A percentile compares a stretch with the other conserved stretches of the same genome.
Evolutionary conservation across 2,888 invertebrate species (phyloP).

Genomic region (Caenorhabditis uteleia): DNA sequence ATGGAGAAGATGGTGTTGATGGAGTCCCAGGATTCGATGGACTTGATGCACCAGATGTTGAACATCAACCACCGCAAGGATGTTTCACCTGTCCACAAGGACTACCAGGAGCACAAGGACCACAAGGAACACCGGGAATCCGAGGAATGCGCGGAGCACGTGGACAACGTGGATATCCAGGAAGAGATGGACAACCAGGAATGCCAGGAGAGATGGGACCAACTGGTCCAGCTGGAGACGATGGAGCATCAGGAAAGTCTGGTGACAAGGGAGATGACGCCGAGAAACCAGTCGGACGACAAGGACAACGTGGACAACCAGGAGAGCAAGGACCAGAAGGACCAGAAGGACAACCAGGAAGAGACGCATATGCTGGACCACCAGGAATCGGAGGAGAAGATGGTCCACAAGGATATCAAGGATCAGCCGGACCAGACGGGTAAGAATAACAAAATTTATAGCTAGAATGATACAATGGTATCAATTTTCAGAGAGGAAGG

Average conservation of each 20-base stretch:
- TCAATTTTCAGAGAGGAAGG: slow-evolving; percentile 34
- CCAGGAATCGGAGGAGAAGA: slow-evolving; percentile 55
- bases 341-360: slow-evolving; percentile 40
- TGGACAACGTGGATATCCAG: slow-evolving; percentile 54
- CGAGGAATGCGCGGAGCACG: slow-evolving; percentile 63
- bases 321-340: slow-evolving; percentile 55
- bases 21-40: slow-evolving; percentile 59
- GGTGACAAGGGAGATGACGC: slow-evolving; percentile 63
- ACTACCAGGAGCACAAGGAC: slow-evolving; percentile 53
- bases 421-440: slow-evolving; percentile 56
- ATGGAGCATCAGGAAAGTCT: slow-evolving; percentile 54
- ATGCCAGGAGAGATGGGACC: slow-evolving; percentile 57
- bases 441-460: slow-evolving; percentile 2
- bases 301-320: slow-evolving; percentile 54
- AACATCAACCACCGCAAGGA: slow-evolving; percentile 54
- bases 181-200: slow-evolving; percentile 53
- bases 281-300: slow-evolving; percentile 63
- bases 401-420: slow-evolving; percentile 57
- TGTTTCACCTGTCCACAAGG: slow-evolving; percentile 64
- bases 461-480: not conserved
- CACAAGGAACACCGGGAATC: slow-evolving; percentile 48
- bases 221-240: slow-evolving; percentile 52
- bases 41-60: slow-evolving; percentile 56
- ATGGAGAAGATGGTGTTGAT: slow-evolving; percentile 54
- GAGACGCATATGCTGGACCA: slow-evolving; percentile 43